These are phyloP conservation scores for Pimpla rufipes DNA, from an alignment of 2,888 invertebrate genomes.

Conservation along the genomic window DNA sequence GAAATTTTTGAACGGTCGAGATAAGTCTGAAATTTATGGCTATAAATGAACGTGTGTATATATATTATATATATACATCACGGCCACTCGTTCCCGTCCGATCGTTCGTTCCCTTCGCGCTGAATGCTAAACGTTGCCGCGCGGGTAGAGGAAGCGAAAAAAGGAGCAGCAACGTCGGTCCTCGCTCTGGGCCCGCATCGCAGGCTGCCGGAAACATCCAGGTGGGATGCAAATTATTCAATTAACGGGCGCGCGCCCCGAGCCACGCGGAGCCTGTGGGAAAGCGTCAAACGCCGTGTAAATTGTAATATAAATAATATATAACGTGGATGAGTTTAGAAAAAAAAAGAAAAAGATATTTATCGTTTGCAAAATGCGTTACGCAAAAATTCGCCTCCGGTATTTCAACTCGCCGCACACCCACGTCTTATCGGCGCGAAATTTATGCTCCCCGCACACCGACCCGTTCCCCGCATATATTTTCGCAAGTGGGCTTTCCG, in stretches of 20 bases:
- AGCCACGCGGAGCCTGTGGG: conserved; percentile 26
- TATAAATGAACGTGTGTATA: background rate
- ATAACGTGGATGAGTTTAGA: too few species aligned
- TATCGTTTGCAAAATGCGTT: conserved; percentile 30
- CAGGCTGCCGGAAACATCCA: conserved; percentile 76
- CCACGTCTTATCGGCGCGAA: background rate
- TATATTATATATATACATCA: conserved; percentile 31
- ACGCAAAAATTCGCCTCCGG: too few species aligned
- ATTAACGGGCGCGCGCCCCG: conserved; percentile 77
- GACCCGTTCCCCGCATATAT: conserved; percentile 38
- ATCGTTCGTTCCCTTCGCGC: conserved; percentile 35
- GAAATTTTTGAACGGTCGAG: too few species aligned
- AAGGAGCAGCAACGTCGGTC: conserved; percentile 55
- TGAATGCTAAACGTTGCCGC: conserved; percentile 33
- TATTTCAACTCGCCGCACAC: too few species aligned
- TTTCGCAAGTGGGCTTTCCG: conserved; percentile 58
- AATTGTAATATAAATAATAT: too few species aligned
- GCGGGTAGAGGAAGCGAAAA: conserved; percentile 34
- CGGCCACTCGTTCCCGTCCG: conserved; percentile 23
- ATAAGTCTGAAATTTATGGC: background rate
- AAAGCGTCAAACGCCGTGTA: conserved; percentile 4
- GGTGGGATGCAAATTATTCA: conserved; percentile 83
- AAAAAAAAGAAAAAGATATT: background rate
- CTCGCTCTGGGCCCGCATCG: conserved; percentile 72
- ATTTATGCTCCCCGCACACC: background rate